Conservation (phyloP, 2,888 invertebrate genomes). For the Amphipoea oculea region DNA sequence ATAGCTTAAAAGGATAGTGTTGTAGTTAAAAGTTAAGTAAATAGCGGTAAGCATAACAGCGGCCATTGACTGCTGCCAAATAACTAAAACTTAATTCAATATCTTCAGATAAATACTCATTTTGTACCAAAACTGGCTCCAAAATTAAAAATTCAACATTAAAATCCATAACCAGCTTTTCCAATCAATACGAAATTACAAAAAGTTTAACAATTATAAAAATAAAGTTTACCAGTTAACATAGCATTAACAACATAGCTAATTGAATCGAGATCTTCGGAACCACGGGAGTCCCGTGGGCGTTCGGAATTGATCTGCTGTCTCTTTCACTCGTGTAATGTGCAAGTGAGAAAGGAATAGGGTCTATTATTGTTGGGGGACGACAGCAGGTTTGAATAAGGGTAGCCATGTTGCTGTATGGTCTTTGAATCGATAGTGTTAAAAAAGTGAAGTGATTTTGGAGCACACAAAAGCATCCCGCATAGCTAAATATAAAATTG, state of each 20-base stretch:
- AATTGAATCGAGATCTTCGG: conserved; percentile 84
- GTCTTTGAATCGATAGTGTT: conserved; percentile 32
- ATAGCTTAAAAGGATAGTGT: conserved; percentile 35
- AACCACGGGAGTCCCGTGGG: conserved; percentile 82
- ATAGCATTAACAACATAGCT: conserved; percentile 74
- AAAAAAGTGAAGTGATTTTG: conserved; percentile 28
- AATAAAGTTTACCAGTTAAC: conserved; percentile 58
- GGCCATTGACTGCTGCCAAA: not conserved
- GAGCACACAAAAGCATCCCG: not conserved
- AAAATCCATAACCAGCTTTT: conserved; percentile 9
- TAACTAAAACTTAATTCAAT: not conserved
- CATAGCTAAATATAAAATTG: not conserved
- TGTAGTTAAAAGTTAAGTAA: conserved; percentile 31
- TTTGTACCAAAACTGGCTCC: not conserved
- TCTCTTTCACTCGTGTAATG: conserved; percentile 69
- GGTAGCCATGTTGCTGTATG: conserved; percentile 53
- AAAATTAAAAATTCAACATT: not conserved
- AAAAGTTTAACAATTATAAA: conserved; percentile 30
- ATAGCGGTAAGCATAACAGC: not conserved
- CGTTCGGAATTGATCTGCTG: conserved; percentile 71
- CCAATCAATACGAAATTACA: conserved; percentile 43
- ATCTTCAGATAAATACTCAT: not conserved
- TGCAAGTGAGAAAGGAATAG: conserved; percentile 67
- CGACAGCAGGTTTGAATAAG: conserved; percentile 71
- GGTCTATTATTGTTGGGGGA: conserved; percentile 70